Conservation (phyloP, 2,797 vertebrate genomes). For the Ctenosaura bakeri region DNA sequence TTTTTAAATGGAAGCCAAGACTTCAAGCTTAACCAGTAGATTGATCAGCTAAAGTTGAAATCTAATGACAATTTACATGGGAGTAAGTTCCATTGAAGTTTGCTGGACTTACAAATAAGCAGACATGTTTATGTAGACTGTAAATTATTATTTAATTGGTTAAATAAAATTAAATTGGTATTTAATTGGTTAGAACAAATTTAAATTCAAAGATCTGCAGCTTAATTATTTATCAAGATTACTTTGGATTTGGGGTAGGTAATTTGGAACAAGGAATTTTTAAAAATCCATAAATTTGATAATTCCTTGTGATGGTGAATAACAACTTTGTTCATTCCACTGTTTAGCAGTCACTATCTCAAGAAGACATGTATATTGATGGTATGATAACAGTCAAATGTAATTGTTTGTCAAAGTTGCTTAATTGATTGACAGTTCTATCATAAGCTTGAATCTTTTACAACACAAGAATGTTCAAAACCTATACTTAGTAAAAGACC, state of each 20-base stretch:
- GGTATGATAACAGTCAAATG: not conserved
- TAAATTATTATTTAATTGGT: not conserved
- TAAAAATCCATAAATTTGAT: not conserved
- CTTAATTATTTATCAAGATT: not conserved
- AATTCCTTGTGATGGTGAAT: not conserved
- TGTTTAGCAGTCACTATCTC: not conserved
- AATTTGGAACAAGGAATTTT: not conserved
- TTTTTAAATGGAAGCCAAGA: not conserved
- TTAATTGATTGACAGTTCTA: not conserved
- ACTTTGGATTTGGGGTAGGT: not conserved
- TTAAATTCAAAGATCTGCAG: not conserved
- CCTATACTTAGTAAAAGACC: not conserved
- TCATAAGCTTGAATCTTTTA: not conserved
- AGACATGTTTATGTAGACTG: not conserved
- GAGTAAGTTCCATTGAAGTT: not conserved
- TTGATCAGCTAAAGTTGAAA: not conserved
- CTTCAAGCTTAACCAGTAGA: not conserved
- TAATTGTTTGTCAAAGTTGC: not conserved
- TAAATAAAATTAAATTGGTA: not conserved
- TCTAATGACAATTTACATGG: not conserved
- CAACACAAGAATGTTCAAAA: not conserved
- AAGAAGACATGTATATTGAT: not conserved
- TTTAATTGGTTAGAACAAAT: not conserved
- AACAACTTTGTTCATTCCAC: not conserved
- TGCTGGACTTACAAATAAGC: not conserved